Base-by-base conservation (phyloP, 92 coral and sea anemone species). In the Zoanthus sansibaricus region DNA sequence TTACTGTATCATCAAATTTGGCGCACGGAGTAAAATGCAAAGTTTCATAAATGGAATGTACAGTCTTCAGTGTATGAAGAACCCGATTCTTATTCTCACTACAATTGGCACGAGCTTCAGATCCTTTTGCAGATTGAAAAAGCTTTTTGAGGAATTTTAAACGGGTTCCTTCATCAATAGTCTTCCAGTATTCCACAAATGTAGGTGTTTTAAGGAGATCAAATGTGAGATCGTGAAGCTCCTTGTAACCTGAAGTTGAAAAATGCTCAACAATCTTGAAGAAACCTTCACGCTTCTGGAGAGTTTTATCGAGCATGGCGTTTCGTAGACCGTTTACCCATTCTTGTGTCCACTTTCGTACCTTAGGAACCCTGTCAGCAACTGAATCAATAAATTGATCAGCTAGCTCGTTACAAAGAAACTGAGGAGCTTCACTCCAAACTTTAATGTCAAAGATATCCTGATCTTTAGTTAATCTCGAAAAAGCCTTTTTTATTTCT, bases 371-470 rank as follows among this genome's bases (percentile, higher is more conserved):
- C 49, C 86, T 92, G 4, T 18, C 54, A 6, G 32, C 56, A 72
- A 94, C 33, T 54, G 55, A 87, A 5, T 91, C 31, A 44, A 88
- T 78, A 72, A 91, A 91, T 1, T 76, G 87, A 73, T 16, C 83
- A 6, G 95, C 95, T 9, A 92, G 48, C 31, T 74, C 75, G 0
- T 80, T 70, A 16, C 83, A 89, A 17, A 94, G 76, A 2, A 30
- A 64, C 17, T 75, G 61, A 9, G 98, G 98, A 25, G 85, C 86
- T 15, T n/a, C 73, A 32, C 72, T 5, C 98, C 98, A 94, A 17
- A 88, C 88, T 11, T 49, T 31, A 0, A 77, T 15, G 4, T 92
- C 62, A 3, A 92, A 84, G 45, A 92, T 70, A 12, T 92, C 92
- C 30, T 89, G 92, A 11, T 48, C 67, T n/a, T 7, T 42, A 54